phyloP scores from a whole-genome alignment of 1,140 invertebrate genomes.

The Homalodisca vitripennis region DNA sequence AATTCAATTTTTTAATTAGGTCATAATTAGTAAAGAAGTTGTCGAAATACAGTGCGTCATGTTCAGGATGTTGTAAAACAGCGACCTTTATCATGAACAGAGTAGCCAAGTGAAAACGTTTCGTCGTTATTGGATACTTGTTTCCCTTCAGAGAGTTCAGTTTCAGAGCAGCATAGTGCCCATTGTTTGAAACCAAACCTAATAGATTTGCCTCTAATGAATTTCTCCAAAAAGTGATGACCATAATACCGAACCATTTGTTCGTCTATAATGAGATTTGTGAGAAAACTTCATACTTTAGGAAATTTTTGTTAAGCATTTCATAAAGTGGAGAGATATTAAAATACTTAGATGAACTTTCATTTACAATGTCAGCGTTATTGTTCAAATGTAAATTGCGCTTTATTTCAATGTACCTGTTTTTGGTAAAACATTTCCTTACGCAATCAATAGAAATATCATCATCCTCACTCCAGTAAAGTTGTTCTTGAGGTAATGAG shows the following conservation, averaged over 20 bases:
- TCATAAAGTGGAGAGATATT: conserved; percentile 29
- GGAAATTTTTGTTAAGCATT: conserved; percentile 30
- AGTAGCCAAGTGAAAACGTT: conserved; percentile 23
- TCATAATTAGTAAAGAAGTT: conserved; percentile 46
- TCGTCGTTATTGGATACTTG: conserved; percentile 2
- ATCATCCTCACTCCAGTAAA: conserved; percentile 31
- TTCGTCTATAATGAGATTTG: conserved; percentile 35
- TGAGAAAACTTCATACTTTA: conserved; percentile 31
- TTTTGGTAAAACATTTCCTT: conserved; percentile 24
- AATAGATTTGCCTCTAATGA: conserved; percentile 39
- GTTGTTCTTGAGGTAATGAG: conserved; percentile 14
- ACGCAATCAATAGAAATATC: conserved; percentile 15
- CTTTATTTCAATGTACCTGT: conserved; percentile 22
- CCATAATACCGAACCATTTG: conserved; percentile 39
- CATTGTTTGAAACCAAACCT: conserved; percentile 35
- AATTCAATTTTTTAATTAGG: conserved; percentile 35
- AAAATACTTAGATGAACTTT: conserved; percentile 23
- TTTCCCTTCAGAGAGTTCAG: conserved; percentile 32
- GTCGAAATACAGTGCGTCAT: conserved; percentile 42
- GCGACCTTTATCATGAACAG: conserved; percentile 23
- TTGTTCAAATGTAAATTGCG: conserved; percentile 31
- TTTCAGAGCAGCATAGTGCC: conserved; percentile 25
- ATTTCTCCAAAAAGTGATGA: conserved; percentile 31
- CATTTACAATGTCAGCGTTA: conserved; percentile 27
- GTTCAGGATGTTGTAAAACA: conserved; percentile 5